Evolutionary conservation across 2,888 invertebrate genomes (phyloP).

Genomic region (Pyrochroa serraticornis): DNA sequence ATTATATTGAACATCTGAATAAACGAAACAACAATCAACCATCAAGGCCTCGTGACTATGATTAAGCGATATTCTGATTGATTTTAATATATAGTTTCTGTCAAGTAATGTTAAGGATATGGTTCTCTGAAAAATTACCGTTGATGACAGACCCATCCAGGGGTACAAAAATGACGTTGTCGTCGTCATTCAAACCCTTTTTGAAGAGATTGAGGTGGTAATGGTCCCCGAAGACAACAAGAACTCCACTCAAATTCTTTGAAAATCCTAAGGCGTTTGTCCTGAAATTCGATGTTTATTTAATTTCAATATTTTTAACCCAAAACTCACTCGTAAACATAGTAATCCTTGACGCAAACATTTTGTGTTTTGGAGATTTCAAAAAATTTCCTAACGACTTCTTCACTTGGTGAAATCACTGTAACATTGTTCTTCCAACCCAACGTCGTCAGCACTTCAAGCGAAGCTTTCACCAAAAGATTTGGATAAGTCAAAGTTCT

Average conservation of each 20-base stretch:
- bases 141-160: conserved; percentile 43
- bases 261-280: neutral
- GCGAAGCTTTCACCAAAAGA: conserved; percentile 44
- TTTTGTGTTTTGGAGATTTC: conserved; percentile 42
- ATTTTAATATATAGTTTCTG: too few relatives aligned
- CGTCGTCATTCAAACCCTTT: conserved; percentile 29
- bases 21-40: too few relatives aligned
- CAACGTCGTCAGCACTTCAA: conserved; percentile 44
- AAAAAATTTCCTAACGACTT: conserved; percentile 49
- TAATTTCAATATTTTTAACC: neutral
- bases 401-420: conserved; percentile 45
- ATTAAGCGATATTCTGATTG: too few relatives aligned
- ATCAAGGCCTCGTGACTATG: too few relatives aligned
- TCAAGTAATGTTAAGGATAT: too few relatives aligned
- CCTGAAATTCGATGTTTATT: conserved; percentile 8
- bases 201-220: conserved; percentile 29
- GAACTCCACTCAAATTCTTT: conserved; percentile 28
- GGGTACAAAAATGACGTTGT: conserved; percentile 38
- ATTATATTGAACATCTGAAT: too few relatives aligned
- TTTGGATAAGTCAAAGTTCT: conserved; percentile 32
- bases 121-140: too few relatives aligned
- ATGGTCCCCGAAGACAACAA: conserved; percentile 46
- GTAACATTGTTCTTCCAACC: conserved; percentile 51
- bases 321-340: conserved; percentile 46
- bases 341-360: conserved; percentile 51